Evolutionary conservation across 2,797 vertebrate genomes (phyloP), one percentile per base, ranked within the genome.

Genomic region (Cirrhinus molitorella): DNA sequence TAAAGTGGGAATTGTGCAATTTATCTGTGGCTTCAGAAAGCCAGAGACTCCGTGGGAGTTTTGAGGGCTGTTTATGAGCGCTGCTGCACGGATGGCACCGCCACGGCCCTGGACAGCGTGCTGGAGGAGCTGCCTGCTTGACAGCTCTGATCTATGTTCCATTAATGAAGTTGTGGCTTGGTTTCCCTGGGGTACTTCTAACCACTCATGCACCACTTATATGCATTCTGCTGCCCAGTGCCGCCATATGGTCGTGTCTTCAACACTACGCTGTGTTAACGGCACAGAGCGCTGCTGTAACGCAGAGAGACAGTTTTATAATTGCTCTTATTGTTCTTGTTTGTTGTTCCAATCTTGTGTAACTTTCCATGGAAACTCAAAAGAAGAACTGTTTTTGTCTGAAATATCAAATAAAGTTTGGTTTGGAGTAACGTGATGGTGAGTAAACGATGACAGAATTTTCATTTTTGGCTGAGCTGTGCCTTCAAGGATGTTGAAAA

Each of bases 131-230:
- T 59, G 40, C 34, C 43, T 17, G 31, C 45, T 34, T 37, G 51
- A 63, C 37, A 19, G 37, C 21, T 53, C 80, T 81, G 83, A 85
- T 87, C 66, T 79, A 28, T 84, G 76, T 37, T 75, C 57, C 57
- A 59, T 79, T 86, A 80, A 77, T 86, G 65, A 88, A 84, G 61
- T 75, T 84, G 85, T 83, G 80, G 80, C 72, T 86, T 74, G 78
- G 16, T 80, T 53, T 89, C 88, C 83, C 85, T 37, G 19, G 74
- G 66, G 83, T 70, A n/a, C 59, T 65, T 71, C 67, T 78, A 88
- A 82, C 79, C 72, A 57, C 59, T 86, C 72, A 63, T 65, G 72
- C 76, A 74, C 80, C 77, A 49, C 81, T 85, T 77, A 83, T 74
- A 37, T 59, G 25, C 3, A 8, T 68, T 81, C 59, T 84, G 51